These are phyloP conservation scores for Clupea harengus DNA, from an alignment of 2,113 vertebrate species.

Conservation along the genomic window DNA sequence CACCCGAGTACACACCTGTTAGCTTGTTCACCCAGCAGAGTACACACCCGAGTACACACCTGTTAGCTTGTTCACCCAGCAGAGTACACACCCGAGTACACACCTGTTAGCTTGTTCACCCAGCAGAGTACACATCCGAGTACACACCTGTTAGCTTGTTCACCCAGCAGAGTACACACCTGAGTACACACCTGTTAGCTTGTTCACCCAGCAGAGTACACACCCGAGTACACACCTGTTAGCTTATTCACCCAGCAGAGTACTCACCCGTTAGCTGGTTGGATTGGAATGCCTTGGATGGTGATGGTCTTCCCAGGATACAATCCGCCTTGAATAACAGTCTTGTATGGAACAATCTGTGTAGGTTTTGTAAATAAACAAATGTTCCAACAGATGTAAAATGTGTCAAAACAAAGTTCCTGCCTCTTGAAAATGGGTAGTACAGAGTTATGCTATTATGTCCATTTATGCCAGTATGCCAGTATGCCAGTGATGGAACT, in stretches of 20 bases:
- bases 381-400: background rate
- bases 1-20: background rate
- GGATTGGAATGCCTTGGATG: slow-evolving; percentile 61
- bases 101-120: too few species aligned
- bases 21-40: background rate
- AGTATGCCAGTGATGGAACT: background rate
- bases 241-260: background rate
- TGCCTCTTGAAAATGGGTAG: too few species aligned
- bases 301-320: slow-evolving; percentile 65
- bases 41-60: background rate
- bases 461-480: background rate
- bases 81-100: background rate
- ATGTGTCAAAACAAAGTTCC: too few species aligned
- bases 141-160: too few species aligned
- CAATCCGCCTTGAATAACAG: slow-evolving; percentile 68
- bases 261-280: background rate
- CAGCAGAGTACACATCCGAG: too few species aligned
- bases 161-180: too few species aligned
- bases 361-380: background rate
- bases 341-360: slow-evolving; percentile 71
- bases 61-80: background rate
- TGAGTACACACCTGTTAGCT: too few species aligned
- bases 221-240: background rate
- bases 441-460: too few species aligned
- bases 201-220: background rate